Conservation (phyloP, 2,113 vertebrate species). For the Notarius lentiginosus region DNA sequence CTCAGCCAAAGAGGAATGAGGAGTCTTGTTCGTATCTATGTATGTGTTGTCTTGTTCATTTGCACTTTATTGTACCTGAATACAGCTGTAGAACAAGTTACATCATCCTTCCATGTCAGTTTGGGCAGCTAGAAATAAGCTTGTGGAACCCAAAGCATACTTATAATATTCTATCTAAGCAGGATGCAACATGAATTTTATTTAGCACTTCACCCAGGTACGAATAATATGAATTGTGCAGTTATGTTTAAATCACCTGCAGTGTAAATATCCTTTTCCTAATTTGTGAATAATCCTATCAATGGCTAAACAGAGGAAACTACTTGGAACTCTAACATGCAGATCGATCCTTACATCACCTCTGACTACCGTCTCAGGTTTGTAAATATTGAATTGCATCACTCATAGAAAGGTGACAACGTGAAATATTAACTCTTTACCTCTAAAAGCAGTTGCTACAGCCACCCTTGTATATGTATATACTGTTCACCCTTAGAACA, state of each 20-base stretch:
- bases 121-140: conserved; percentile 47
- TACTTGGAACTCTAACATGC: neutral
- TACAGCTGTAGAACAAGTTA: conserved; percentile 32
- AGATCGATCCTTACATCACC: conserved; percentile 4
- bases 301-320: neutral
- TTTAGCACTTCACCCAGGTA: neutral
- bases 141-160: conserved; percentile 43
- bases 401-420: neutral
- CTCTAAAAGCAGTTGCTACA: too few species aligned
- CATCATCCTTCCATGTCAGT: conserved; percentile 37
- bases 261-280: conserved; percentile 38
- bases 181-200: conserved; percentile 18
- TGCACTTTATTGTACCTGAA: conserved; percentile 37
- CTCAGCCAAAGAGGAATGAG: conserved; percentile 17
- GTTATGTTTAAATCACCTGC: conserved; percentile 1
- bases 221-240: neutral
- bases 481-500: too few species aligned
- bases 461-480: too few species aligned
- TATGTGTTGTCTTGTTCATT: conserved; percentile 39
- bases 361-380: neutral
- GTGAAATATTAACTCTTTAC: neutral
- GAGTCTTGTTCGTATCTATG: conserved; percentile 26
- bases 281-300: conserved; percentile 15
- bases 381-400: neutral
- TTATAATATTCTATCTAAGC: conserved; percentile 19